Percentiles rank a stretch among this genome's conserved stretches.
phyloP scores from a whole-genome alignment of 2,888 invertebrate genomes.

The Xestia c-nigrum region DNA sequence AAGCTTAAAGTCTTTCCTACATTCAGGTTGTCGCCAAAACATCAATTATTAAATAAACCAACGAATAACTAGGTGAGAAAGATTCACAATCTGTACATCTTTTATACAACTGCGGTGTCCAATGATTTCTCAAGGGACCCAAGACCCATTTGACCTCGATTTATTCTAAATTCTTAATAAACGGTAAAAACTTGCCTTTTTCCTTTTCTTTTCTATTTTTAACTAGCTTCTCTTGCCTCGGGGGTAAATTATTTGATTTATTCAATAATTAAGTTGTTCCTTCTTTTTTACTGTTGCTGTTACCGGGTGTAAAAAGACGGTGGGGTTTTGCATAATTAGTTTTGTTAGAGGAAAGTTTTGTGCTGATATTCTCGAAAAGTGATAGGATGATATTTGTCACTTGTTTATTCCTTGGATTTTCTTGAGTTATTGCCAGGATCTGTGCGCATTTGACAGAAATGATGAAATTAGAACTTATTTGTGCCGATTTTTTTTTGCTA shows the following conservation, averaged over 20 bases:
- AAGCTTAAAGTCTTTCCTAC: constrained; percentile 35
- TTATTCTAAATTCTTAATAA: constrained; percentile 78
- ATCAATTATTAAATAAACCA: constrained; percentile 56
- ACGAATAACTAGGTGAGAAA: constrained; percentile 59
- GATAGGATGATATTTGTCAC: not conserved
- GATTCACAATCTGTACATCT: constrained; percentile 68
- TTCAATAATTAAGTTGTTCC: constrained; percentile 55
- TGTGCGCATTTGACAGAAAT: not conserved
- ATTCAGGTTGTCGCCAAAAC: constrained; percentile 37
- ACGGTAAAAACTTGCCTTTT: constrained; percentile 64
- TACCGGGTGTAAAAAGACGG: constrained; percentile 32
- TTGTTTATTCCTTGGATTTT: not conserved
- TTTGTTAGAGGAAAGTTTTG: not conserved
- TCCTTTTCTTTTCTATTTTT: constrained; percentile 53
- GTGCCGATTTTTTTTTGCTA: not conserved
- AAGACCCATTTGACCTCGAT: constrained; percentile 71
- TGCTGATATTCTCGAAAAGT: not conserved
- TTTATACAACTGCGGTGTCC: constrained; percentile 64
- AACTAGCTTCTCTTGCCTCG: constrained; percentile 39
- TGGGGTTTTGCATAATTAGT: constrained; percentile 43
- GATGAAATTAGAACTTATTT: not conserved
- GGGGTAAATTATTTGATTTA: constrained; percentile 59
- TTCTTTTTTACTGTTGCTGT: constrained; percentile 33
- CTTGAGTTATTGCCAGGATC: not conserved
- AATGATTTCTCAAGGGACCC: constrained; percentile 75